Evolutionary conservation across 2,113 vertebrate species (phyloP).

Genomic region (Pao palembangensis): DNA sequence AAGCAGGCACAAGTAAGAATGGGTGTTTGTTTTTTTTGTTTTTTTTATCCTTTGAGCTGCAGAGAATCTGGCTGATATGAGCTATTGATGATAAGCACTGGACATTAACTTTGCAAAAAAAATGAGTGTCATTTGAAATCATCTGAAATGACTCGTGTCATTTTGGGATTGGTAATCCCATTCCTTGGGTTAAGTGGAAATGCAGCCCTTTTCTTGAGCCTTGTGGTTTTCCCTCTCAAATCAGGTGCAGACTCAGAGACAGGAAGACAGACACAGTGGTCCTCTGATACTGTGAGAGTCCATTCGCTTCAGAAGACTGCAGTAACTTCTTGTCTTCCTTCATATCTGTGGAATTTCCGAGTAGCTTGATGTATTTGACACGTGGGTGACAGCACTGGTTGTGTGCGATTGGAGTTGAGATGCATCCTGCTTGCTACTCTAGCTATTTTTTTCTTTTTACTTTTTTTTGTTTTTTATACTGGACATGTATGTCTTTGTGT

Average conservation of each 20-base stretch:
- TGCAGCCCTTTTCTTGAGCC: conserved; percentile 39
- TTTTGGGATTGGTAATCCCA: conserved; percentile 71
- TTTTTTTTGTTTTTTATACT: conserved; percentile 47
- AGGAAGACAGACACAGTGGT: conserved; percentile 50
- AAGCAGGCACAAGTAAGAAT: conserved; percentile 28
- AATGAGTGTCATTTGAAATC: conserved; percentile 48
- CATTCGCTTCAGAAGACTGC: conserved; percentile 67
- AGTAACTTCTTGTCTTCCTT: conserved; percentile 59
- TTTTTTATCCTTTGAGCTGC: conserved; percentile 53
- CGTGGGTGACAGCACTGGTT: conserved; percentile 78
- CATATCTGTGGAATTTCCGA: conserved; percentile 81
- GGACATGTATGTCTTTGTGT: conserved; percentile 29
- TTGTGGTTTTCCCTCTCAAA: conserved; percentile 39
- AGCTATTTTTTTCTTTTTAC: conserved; percentile 74
- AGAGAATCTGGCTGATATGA: conserved; percentile 58
- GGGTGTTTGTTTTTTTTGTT: not conserved
- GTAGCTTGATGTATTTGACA: conserved; percentile 87
- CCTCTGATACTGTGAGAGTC: conserved; percentile 58
- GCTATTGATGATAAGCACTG: conserved; percentile 60
- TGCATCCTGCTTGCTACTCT: conserved; percentile 69
- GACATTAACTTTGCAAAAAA: conserved; percentile 62
- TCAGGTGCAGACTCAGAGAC: conserved; percentile 57
- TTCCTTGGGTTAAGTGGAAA: conserved; percentile 62
- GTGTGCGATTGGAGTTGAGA: conserved; percentile 72
- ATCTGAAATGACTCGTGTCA: too few species aligned